Conservation (phyloP, 2,888 invertebrate species). For the Meiosimyza platycephala region DNA sequence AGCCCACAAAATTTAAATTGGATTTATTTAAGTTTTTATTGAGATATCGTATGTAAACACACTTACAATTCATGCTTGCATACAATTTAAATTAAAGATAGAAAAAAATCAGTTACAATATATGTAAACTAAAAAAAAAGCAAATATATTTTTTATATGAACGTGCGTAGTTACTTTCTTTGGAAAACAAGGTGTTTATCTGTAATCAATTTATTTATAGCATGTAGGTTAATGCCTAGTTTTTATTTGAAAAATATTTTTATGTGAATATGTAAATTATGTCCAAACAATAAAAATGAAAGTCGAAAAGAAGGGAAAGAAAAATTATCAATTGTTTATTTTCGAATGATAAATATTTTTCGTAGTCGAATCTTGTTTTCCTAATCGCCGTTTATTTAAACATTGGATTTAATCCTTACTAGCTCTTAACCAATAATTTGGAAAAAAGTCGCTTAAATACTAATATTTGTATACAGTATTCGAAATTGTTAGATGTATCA, state of each 20-base stretch:
- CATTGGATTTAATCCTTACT: too few relatives aligned
- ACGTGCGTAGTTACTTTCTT: constrained; percentile 6
- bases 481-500: neutral
- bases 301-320: constrained; percentile 13
- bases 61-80: neutral
- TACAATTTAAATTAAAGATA: constrained; percentile 4
- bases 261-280: constrained; percentile 21
- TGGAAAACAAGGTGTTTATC: constrained; percentile 20
- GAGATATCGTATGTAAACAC: too few relatives aligned
- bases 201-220: constrained; percentile 15
- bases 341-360: neutral
- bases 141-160: constrained; percentile 19
- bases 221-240: constrained; percentile 16
- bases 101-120: neutral
- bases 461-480: too few relatives aligned
- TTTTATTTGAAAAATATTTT: constrained; percentile 13
- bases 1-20: too few relatives aligned
- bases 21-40: too few relatives aligned
- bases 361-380: too few relatives aligned
- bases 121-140: constrained; percentile 10
- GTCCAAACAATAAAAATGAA: constrained; percentile 26
- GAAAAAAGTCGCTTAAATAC: too few relatives aligned
- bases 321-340: neutral
- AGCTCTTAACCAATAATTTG: too few relatives aligned
- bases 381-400: too few relatives aligned